Evolutionary conservation across 37 sponge, comb jelly and placozoan species (phyloP), one percentile per base, ranked within the genome.

Genomic region (Spongilla lacustris): DNA sequence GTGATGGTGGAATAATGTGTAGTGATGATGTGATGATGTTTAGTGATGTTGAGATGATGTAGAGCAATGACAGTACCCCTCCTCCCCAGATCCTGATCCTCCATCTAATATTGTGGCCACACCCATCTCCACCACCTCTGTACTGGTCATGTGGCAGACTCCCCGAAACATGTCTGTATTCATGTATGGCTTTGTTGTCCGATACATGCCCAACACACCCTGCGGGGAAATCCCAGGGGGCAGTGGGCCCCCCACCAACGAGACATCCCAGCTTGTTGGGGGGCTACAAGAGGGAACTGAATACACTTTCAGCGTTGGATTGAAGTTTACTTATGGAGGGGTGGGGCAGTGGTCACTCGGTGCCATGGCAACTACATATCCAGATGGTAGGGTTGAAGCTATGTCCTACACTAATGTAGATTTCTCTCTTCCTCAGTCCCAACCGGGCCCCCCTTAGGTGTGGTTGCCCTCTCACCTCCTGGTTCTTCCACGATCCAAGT

Each of bases 371-470:
- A 73, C 35, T 1, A 90, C 90, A 17, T 27, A n/a, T 27, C 27
- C 58, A 26, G 71, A 31, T 71, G 50, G 89, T 88, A 83, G 0
- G 83, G 82, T 29, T 27, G 35, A 31, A 72, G 17, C 38, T 28
- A 25, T 11, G 0, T 14, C 50, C 27, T 6, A 30, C 73, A 32
- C 19, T 73, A 3, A 25, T 24, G 37, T 35, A 71, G 19, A 24
- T 48, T 23, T 32, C 37, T 46, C 23, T 72, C 49, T 0, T 68
- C 13, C 41, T 17, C 68, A 82, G 82, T 38, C 36, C 82, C 82
- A 13, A 66, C 76, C 41, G 83, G 77, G 2, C 71, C 83, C 28
- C 83, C 89, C 23, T 36, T 71, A 71, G 69, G 6, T 88, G 83
- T 75, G 69, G 66, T 26, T 50, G 33, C 2, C 23, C 24, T 68